Evolutionary conservation across 2,113 vertebrate genomes (phyloP).

Genomic region (Psilopogon haemacephalus): DNA sequence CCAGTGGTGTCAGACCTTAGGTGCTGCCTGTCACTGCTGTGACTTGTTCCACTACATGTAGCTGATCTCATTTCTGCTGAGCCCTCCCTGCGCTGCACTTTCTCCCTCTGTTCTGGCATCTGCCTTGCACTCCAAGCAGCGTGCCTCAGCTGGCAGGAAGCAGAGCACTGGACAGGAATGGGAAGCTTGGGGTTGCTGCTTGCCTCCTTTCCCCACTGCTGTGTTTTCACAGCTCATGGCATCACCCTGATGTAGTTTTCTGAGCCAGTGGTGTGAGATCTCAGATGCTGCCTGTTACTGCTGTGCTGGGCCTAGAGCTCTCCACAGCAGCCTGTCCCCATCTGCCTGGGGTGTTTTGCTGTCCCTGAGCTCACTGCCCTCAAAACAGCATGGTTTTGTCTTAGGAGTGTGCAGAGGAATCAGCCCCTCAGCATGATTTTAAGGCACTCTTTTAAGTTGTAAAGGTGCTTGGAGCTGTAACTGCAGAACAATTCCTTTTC

Average conservation of each 20-base stretch:
- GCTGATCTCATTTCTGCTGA: background rate
- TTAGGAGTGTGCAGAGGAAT: background rate
- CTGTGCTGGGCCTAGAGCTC: background rate
- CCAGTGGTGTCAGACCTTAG: too few relatives aligned
- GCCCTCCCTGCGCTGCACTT: too few relatives aligned
- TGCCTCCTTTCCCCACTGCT: background rate
- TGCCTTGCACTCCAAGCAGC: background rate
- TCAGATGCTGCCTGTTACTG: background rate
- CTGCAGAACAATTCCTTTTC: background rate
- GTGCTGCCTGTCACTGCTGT: too few relatives aligned
- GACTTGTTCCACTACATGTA: background rate
- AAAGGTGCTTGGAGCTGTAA: background rate
- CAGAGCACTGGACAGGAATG: background rate
- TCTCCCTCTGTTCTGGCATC: background rate
- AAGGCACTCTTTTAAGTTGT: background rate
- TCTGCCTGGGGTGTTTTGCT: background rate
- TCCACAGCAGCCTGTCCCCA: background rate
- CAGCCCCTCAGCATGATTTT: background rate
- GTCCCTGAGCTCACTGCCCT: background rate
- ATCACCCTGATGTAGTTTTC: background rate
- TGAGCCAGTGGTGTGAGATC: background rate
- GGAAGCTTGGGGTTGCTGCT: background rate
- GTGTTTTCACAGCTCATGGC: background rate
- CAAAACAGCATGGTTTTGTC: background rate
- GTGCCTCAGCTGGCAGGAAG: background rate